phyloP scores from a whole-genome alignment of 1,140 invertebrate species.

The Laupala kohalensis region DNA sequence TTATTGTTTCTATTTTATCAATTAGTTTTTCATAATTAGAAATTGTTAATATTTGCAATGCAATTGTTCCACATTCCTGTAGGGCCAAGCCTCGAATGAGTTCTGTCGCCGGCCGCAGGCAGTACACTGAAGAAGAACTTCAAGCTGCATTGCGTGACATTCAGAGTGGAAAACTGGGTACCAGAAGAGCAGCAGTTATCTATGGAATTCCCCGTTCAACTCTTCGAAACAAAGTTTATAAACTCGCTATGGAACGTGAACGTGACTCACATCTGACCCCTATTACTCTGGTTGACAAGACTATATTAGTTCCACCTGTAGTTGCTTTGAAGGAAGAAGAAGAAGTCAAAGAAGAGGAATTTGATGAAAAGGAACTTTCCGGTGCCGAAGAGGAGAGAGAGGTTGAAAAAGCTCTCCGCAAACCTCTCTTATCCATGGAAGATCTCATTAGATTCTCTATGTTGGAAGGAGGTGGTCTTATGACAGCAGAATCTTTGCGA shows the following conservation, averaged over 20 bases:
- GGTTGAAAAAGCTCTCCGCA: slow-evolving; percentile 42
- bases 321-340: slow-evolving; percentile 29
- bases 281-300: slow-evolving; percentile 12
- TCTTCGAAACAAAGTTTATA: slow-evolving; percentile 84
- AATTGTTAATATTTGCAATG: not conserved
- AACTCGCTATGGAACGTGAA: slow-evolving; percentile 59
- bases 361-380: slow-evolving; percentile 44
- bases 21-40: not conserved
- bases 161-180: slow-evolving; percentile 80
- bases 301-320: not conserved
- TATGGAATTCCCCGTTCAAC: slow-evolving; percentile 93
- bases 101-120: slow-evolving; percentile 43
- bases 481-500: slow-evolving; percentile 38
- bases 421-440: slow-evolving; percentile 40
- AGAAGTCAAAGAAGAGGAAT: slow-evolving; percentile 41
- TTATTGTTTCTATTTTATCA: too few species aligned
- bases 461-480: slow-evolving; percentile 25
- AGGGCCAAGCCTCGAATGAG: slow-evolving; percentile 48
- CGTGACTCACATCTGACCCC: slow-evolving; percentile 33
- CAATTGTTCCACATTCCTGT: not conserved
- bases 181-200: slow-evolving; percentile 78
- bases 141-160: slow-evolving; percentile 82
- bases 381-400: slow-evolving; percentile 51
- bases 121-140: slow-evolving; percentile 85
- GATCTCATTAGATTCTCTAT: slow-evolving; percentile 42